A percentile compares a stretch with the other conserved stretches of the same genome.
phyloP scores from a whole-genome alignment of 64 coral and sea anemone species.

The Actinia tenebrosa region DNA sequence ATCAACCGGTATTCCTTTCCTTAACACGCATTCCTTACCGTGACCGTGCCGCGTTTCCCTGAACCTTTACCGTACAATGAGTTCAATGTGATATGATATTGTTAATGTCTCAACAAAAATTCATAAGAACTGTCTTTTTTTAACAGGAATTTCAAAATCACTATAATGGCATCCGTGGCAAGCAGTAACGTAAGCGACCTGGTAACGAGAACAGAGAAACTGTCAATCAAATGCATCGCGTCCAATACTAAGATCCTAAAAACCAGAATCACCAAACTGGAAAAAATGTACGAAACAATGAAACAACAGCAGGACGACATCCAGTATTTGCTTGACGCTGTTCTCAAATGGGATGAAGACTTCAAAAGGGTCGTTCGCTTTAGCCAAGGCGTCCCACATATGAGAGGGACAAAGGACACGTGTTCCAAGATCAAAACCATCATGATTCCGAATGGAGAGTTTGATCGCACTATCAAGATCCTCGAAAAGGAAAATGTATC shows the following conservation, averaged over 20 bases:
- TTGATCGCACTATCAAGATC: slow-evolving; percentile 78
- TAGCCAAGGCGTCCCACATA: slow-evolving; percentile 83
- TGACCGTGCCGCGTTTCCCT: too few species aligned
- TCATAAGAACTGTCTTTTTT: background rate
- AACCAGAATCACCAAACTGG: slow-evolving; percentile 61
- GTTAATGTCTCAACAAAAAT: too few species aligned
- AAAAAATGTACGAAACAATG: slow-evolving; percentile 88
- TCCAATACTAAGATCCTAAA: slow-evolving; percentile 56
- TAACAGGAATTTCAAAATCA: background rate
- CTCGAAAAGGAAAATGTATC: slow-evolving; percentile 66
- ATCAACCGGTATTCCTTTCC: too few species aligned
- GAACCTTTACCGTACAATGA: too few species aligned
- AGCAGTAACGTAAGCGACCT: slow-evolving; percentile 43
- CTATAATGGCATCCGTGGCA: slow-evolving; percentile 42
- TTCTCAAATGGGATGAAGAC: slow-evolving; percentile 90
- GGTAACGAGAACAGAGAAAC: slow-evolving; percentile 42
- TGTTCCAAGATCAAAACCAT: slow-evolving; percentile 64
- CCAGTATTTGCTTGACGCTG: slow-evolving; percentile 66
- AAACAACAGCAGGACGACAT: slow-evolving; percentile 84
- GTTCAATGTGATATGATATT: too few species aligned
- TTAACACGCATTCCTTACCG: too few species aligned
- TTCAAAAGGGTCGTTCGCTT: slow-evolving; percentile 84
- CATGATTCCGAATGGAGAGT: slow-evolving; percentile 67
- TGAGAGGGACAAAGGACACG: slow-evolving; percentile 66
- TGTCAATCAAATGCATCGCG: slow-evolving; percentile 72